Conservation (phyloP, 2,113 vertebrate species). For the Chelonoidis abingdonii region DNA sequence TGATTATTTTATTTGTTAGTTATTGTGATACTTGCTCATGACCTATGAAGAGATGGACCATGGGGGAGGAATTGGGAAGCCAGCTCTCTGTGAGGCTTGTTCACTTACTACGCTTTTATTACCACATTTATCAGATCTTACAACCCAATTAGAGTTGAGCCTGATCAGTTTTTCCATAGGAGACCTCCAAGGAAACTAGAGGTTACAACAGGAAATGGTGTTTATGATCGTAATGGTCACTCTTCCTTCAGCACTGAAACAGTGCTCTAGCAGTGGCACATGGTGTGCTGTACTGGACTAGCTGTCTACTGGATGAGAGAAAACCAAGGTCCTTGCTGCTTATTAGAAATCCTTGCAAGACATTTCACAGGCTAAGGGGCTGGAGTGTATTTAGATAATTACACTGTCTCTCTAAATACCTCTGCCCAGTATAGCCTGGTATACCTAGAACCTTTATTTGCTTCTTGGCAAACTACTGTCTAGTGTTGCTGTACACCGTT, state of each 20-base stretch:
- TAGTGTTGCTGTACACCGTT: neutral
- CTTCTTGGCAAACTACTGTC: neutral
- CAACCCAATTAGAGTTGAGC: neutral
- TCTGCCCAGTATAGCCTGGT: neutral
- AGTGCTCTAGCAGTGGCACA: neutral
- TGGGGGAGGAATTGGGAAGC: neutral
- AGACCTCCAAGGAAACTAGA: conserved; percentile 48
- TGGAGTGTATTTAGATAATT: neutral
- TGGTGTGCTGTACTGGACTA: neutral
- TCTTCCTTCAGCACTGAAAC: neutral
- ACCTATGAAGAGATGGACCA: neutral
- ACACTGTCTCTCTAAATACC: neutral
- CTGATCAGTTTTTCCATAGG: neutral
- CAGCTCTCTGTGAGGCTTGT: neutral
- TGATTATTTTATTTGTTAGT: neutral
- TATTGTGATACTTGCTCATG: neutral
- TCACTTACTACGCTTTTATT: neutral
- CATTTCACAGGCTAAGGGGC: neutral
- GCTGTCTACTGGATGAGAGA: neutral
- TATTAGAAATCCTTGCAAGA: neutral
- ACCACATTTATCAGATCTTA: neutral
- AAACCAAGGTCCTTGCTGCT: neutral
- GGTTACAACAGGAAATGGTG: neutral
- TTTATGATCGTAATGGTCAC: conserved; percentile 5
- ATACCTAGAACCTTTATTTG: neutral